Evolutionary conservation across 2,797 vertebrate genomes (phyloP), one percentile per base, ranked within the genome.

Genomic region (Scolopax bukidnonensis): DNA sequence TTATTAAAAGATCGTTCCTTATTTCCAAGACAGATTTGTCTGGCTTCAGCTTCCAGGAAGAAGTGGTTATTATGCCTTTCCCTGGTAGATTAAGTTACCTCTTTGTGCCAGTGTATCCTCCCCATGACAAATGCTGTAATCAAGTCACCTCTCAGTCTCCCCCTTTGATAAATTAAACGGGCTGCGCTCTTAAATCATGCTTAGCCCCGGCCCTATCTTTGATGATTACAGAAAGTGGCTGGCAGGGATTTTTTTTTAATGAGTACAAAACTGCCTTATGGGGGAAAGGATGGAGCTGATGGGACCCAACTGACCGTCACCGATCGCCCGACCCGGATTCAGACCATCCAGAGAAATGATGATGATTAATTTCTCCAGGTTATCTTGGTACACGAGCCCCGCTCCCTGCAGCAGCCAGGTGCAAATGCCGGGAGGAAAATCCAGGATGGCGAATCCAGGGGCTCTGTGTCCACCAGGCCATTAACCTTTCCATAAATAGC

Each of bases 1-100:
- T 94, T 95, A 95, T 93, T 95, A 96, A 94, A 94, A 95, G 90
- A 93, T 68, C 14, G 0, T 38, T 91, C 91, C 87, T 82, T 76
- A 87, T 96, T 97, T 95, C 90, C 78, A 94, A 95, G 90, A 94
- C n/a, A 76, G 84, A 96, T 97, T 38, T 57, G 96, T 95, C 96
- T 96, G 94, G 77, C 83, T 95, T 48, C 53, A 15, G 80, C 85
- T 95, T 94, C 96, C 94, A 95, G 95, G 95, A 96, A 95, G 95
- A 86, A 74, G 36, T 90, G 90, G 91, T 95, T 76, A 79, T 95
- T 91, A 82, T 90, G 85, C 67, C 84, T 90, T 81, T 82, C 83
- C 75, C 88, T 60, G 56, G 67, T 87, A 90, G 83, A 95, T 95
- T 95, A 70, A 88, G 94, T 95, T 96, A 93, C 85, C 87, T 90